These are phyloP conservation scores for Eira barbara DNA, from an alignment of 2,113 vertebrate species.

Conservation along the genomic window DNA sequence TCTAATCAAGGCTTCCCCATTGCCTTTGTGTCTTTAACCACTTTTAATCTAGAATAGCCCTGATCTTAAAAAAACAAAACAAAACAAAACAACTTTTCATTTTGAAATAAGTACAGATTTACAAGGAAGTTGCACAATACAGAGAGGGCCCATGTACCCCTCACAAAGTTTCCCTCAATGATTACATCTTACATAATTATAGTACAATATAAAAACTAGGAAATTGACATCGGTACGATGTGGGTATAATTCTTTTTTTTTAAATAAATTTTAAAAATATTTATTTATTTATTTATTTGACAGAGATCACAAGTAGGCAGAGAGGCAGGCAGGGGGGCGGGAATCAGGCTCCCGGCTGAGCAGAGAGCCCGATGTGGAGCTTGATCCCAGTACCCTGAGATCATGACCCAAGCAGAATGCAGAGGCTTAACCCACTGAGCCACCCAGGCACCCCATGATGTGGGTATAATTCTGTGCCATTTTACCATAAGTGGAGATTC, in stretches of 20 bases:
- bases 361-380: too few relatives aligned
- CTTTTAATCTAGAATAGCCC: background rate
- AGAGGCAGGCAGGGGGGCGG: too few relatives aligned
- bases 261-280: too few relatives aligned
- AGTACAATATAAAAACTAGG: conserved; percentile 20
- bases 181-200: conserved; percentile 22
- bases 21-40: background rate
- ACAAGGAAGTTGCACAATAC: background rate
- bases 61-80: background rate
- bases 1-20: background rate
- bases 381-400: too few relatives aligned
- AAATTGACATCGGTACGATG: background rate
- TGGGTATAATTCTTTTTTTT: background rate
- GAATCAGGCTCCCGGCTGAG: too few relatives aligned
- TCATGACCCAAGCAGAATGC: too few relatives aligned
- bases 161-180: background rate
- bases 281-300: too few relatives aligned
- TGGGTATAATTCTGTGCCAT: background rate
- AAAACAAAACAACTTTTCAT: background rate
- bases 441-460: background rate
- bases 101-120: conserved; percentile 35
- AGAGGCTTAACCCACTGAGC: too few relatives aligned
- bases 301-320: too few relatives aligned
- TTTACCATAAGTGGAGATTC: background rate
- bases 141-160: background rate